Conservation (phyloP, 2,888 invertebrate genomes). For the Hydraecia micacea region DNA sequence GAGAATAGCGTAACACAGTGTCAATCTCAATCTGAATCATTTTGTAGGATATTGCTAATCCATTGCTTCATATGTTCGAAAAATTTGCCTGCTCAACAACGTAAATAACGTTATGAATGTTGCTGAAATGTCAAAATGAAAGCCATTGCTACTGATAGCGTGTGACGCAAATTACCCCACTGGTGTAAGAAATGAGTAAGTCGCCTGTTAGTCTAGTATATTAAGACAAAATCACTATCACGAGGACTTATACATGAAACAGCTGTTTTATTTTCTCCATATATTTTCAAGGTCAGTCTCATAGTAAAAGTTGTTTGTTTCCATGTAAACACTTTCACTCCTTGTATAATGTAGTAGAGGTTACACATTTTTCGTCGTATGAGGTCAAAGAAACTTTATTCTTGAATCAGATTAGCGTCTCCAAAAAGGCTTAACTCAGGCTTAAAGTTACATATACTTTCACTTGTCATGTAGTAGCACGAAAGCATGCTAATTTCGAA, state of each 20-base stretch:
- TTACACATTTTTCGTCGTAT: neutral
- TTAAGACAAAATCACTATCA: too few species aligned
- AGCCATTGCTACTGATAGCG: neutral
- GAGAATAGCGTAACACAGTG: too few species aligned
- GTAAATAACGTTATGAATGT: too few species aligned
- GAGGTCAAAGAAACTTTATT: neutral
- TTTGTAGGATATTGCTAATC: too few species aligned
- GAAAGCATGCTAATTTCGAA: neutral
- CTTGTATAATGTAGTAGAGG: neutral
- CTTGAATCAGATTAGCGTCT: neutral
- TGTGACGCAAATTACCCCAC: neutral
- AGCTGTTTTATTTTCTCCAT: neutral
- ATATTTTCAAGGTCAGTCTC: constrained; percentile 10
- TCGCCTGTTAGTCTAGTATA: neutral
- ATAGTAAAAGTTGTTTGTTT: constrained; percentile 48
- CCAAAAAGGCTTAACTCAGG: neutral
- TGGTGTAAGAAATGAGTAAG: neutral
- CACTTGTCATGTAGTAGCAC: neutral
- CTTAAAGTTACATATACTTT: too few species aligned
- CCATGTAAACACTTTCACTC: constrained; percentile 12
- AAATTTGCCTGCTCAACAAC: too few species aligned
- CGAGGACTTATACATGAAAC: too few species aligned
- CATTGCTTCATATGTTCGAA: too few species aligned
- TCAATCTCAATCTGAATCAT: too few species aligned
- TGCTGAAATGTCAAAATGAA: too few species aligned